Conservation (phyloP, 1,140 invertebrate species). For the Muscidifurax raptorellus region DNA sequence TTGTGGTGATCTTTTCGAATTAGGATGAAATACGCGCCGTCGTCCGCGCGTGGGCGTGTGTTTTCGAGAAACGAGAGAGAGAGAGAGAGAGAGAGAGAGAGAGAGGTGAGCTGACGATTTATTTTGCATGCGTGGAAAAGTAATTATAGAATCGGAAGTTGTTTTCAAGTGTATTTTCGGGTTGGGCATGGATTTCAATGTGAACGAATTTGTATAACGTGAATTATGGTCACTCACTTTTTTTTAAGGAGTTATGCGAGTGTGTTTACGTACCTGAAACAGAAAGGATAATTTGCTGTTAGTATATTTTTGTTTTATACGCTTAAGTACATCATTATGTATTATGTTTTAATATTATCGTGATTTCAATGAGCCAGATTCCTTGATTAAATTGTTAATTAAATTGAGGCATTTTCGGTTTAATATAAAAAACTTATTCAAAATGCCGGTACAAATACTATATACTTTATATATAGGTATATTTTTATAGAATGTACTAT, state of each 20-base stretch:
- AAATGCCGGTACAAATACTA: too few species aligned
- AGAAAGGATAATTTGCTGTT: neutral
- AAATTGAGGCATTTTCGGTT: too few species aligned
- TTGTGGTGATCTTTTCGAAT: constrained; percentile 43
- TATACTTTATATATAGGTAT: too few species aligned
- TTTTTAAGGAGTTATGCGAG: neutral
- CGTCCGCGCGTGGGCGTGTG: neutral
- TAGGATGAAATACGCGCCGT: constrained; percentile 35
- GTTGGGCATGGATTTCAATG: neutral
- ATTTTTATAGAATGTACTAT: too few species aligned
- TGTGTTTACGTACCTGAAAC: constrained; percentile 18
- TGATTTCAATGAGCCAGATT: too few species aligned
- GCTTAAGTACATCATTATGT: too few species aligned
- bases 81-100: too few species aligned
- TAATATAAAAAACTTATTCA: too few species aligned
- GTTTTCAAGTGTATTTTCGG: neutral
- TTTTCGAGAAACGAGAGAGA: neutral
- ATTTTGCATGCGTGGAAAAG: neutral
- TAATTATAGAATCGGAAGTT: neutral
- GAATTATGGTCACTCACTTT: neutral
- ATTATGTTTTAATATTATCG: too few species aligned
- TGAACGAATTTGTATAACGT: too few species aligned
- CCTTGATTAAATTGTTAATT: too few species aligned
- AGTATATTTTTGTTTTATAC: too few species aligned
- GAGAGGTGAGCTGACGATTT: neutral